Evolutionary conservation across 2,113 vertebrate species (phyloP), one percentile per base, ranked within the genome.

Genomic region (Apistogramma diplotaenia): DNA sequence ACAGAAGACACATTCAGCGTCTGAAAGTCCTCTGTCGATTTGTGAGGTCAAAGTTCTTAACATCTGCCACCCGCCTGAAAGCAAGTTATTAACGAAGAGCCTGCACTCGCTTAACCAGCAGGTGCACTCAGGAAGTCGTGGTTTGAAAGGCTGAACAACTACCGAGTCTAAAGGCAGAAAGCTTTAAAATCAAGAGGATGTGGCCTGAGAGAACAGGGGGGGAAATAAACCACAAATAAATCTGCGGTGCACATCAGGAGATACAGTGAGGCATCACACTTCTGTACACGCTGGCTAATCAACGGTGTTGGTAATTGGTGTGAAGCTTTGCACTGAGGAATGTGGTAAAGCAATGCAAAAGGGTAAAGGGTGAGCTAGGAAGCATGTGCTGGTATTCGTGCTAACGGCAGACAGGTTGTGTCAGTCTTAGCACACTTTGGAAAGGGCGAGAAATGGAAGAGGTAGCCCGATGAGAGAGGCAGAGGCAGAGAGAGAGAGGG

Each of bases 291-390:
- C 35, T 16, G 10, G 58, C 78, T 70, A 76, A 92, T 91, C 87
- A 86, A 83, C 83, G 40, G 84, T 8, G 83, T 53, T 43, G 12
- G 70, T 84, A 85, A 90, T 76, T 74, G 84, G 74, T 88, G 90
- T 76, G 82, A 90, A 86, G 79, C 56, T 71, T 74, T 27, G 37
- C 71, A 16, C 53, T 10, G 57, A 81, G 67, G 65, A 80, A 80
- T 79, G 81, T 54, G 59, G 74, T 18, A 78, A 55, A 73, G 35
- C 12, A n/a, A 70, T 16, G 71, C 40, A 71, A 82, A 79, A 53
- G 65, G 83, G 60, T 78, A 78, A 74, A 84, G 61, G 76, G 61
- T 70, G 76, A 79, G 84, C 51, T 46, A n/a, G 59, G 60, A 78
- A 43, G 70, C 83, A 19, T 16, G 60, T 8, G 54, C 55, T 9